Percentiles rank a stretch among this genome's conserved stretches.
phyloP scores from a whole-genome alignment of 2,888 invertebrate species.

The Cantharis rufa region DNA sequence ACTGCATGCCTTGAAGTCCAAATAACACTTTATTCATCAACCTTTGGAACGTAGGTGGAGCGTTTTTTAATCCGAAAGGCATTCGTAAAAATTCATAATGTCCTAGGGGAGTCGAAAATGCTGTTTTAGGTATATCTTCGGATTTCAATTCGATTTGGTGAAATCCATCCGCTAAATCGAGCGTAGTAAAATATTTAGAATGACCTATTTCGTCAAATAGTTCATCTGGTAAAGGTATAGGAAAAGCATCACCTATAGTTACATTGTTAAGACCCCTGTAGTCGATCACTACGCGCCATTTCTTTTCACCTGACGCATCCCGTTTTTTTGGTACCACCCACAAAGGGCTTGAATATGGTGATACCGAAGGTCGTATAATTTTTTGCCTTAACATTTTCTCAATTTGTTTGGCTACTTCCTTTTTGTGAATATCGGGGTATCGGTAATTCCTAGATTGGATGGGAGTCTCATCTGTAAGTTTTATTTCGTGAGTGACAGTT shows the following conservation, averaged over 20 bases:
- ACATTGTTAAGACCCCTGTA: not conserved
- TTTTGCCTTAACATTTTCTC: constrained; percentile 36
- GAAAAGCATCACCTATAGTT: not conserved
- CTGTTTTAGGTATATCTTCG: not conserved
- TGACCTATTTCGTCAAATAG: not conserved
- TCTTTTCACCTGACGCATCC: constrained; percentile 31
- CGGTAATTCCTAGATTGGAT: constrained; percentile 39
- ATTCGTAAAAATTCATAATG: not conserved
- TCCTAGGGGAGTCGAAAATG: not conserved
- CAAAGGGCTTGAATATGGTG: constrained; percentile 37
- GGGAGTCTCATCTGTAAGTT: constrained; percentile 24
- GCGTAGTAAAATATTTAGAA: not conserved
- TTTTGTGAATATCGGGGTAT: constrained; percentile 41
- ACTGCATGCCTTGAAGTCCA: not conserved
- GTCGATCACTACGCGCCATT: constrained; percentile 25
- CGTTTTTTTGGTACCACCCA: constrained; percentile 43
- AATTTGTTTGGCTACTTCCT: constrained; percentile 41
- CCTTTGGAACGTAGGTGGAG: too few relatives aligned
- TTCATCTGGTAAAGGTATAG: not conserved
- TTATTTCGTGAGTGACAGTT: constrained; percentile 36
- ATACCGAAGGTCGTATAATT: constrained; percentile 38
- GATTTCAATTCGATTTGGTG: not conserved
- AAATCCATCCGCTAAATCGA: not conserved
- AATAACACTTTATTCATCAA: not conserved
- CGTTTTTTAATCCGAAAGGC: not conserved